Evolutionary conservation across 2,113 vertebrate species (phyloP), one percentile per base, ranked within the genome.

Genomic region (Anas platyrhynchos): DNA sequence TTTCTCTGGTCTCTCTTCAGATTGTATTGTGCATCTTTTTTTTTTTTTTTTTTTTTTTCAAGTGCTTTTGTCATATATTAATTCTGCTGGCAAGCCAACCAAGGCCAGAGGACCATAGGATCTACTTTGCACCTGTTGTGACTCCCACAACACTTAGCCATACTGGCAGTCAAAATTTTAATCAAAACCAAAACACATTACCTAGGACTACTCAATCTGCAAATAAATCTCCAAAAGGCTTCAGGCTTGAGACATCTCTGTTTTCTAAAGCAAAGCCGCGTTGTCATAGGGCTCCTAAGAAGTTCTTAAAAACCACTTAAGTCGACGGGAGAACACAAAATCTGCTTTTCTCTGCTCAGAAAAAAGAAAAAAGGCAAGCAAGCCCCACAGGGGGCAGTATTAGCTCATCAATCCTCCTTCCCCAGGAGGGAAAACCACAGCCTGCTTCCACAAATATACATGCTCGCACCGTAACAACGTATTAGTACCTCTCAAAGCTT

Each of bases 391-490:
- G 81, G 62, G 80, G 48, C 81, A 92, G 13, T 1, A 4, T 52
- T 18, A 63, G 10, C 38, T 66, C 61, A 66, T 20, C 18, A 7
- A 10, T 73, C 23, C 31, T 54, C 55, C 5, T 2, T 34, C 38
- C 52, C 36, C 38, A 8, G 32, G 41, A 12, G 5, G 5, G 26
- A 75, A 32, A 14, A 31, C 29, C 68, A 44, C 21, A 0, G 2
- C 68, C 74, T 52, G 68, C 56, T 65, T 31, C 32, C 16, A 27
- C n/a, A 23, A 22, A 48, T 23, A 22, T 34, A 32, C 21, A 11
- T 0, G 2, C 41, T 71, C 2, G 2, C 31, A 61, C 5, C 1
- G 2, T 31, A 73, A 82, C 7, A 23, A 79, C 8, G 13, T 41
- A 34, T 56, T 63, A n/a, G 6, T 31, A 48, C 20, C 27, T 65